phyloP scores from a whole-genome alignment of 2,888 invertebrate genomes.

The Parasteatoda lunata region DNA sequence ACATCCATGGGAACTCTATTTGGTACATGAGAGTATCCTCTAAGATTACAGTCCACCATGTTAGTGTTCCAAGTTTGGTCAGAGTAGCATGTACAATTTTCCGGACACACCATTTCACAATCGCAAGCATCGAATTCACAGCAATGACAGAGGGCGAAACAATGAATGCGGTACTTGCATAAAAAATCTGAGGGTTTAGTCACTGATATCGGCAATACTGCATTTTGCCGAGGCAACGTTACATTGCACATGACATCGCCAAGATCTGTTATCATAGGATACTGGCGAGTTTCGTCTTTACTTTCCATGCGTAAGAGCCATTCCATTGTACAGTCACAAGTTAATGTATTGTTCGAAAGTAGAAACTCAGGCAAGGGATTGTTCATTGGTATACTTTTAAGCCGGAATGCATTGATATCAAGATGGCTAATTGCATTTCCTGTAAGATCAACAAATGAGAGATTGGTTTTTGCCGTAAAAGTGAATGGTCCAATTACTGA shows the following conservation, averaged over 20 bases:
- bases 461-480: constrained; percentile 89
- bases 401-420: constrained; percentile 89
- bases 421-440: constrained; percentile 92
- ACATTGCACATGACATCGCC: constrained; percentile 88
- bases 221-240: constrained; percentile 84
- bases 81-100: constrained; percentile 90
- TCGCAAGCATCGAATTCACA: constrained; percentile 94
- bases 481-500: constrained; percentile 89
- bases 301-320: constrained; percentile 90
- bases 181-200: constrained; percentile 89
- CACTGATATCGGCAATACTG: constrained; percentile 83
- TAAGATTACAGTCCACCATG: constrained; percentile 86
- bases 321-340: constrained; percentile 92
- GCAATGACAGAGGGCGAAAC: constrained; percentile 90
- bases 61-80: constrained; percentile 90
- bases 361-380: constrained; percentile 86
- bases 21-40: constrained; percentile 78
- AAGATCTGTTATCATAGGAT: constrained; percentile 87
- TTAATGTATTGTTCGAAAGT: constrained; percentile 88
- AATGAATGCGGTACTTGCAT: constrained; percentile 88
- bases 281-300: constrained; percentile 79
- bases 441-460: constrained; percentile 92
- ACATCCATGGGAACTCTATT: constrained; percentile 92
- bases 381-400: constrained; percentile 83
- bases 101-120: constrained; percentile 92